Conservation (phyloP, 1,140 invertebrate genomes). For the Drosophila pallidifrons region DNA sequence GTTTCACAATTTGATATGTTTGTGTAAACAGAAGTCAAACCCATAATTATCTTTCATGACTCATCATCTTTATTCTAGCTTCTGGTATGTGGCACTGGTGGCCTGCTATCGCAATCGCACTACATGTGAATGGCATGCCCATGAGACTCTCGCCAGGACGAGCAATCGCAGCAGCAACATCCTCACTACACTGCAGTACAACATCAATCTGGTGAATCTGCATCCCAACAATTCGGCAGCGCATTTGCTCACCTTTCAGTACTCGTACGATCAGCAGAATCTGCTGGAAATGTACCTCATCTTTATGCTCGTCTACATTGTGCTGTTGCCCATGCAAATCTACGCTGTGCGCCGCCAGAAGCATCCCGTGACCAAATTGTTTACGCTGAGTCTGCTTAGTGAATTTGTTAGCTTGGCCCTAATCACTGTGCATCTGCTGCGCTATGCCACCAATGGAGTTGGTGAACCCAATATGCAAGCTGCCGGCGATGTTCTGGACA, state of each 20-base stretch:
- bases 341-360: conserved; percentile 94
- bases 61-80: conserved; percentile 86
- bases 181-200: conserved; percentile 90
- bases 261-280: conserved; percentile 98
- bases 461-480: conserved; percentile 93
- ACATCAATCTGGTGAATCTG: conserved; percentile 98
- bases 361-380: conserved; percentile 96
- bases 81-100: conserved; percentile 98
- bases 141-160: conserved; percentile 82
- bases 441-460: conserved; percentile 95
- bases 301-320: conserved; percentile 94
- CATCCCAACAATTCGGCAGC: conserved; percentile 93
- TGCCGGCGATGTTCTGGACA: conserved; percentile 96
- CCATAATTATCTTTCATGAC: neutral
- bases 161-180: conserved; percentile 71
- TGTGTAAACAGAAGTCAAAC: neutral
- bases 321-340: conserved; percentile 94
- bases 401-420: conserved; percentile 94
- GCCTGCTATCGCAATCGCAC: conserved; percentile 93
- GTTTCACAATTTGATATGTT: conserved; percentile 2
- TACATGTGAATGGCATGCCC: conserved; percentile 93
- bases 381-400: conserved; percentile 93
- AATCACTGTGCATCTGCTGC: conserved; percentile 94
- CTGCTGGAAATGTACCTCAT: conserved; percentile 96
- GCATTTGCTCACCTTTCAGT: conserved; percentile 96